Conservation (phyloP, 2,113 vertebrate genomes). For the Peucedramus taeniatus region DNA sequence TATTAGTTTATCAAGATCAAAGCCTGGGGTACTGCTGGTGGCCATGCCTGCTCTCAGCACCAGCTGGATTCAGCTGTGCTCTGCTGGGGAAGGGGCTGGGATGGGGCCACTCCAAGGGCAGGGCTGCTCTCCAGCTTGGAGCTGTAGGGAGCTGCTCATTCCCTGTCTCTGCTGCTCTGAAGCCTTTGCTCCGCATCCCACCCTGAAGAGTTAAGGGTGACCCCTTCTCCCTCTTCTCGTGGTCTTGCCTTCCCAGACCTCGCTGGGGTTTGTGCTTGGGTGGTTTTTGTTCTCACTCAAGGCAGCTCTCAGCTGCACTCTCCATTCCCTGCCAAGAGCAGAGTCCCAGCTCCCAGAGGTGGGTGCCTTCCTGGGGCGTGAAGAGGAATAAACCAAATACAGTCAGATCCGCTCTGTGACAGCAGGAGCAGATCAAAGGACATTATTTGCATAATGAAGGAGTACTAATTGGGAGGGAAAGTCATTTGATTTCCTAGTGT, state of each 20-base stretch:
- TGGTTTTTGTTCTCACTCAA: background rate
- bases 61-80: background rate
- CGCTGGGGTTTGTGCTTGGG: background rate
- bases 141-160: background rate
- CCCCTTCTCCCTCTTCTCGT: background rate
- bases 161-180: background rate
- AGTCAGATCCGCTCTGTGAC: conserved; percentile 40
- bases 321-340: background rate
- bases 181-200: background rate
- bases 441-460: conserved; percentile 61
- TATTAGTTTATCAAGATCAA: background rate
- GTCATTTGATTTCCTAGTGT: conserved; percentile 40
- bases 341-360: background rate
- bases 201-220: background rate
- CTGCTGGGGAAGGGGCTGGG: background rate
- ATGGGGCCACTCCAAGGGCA: background rate
- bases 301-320: background rate
- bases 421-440: conserved; percentile 60
- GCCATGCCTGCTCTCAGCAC: background rate
- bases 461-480: conserved; percentile 59
- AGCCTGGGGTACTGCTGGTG: background rate
- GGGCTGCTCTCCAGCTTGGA: background rate
- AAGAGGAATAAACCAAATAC: conserved; percentile 19
- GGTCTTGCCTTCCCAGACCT: background rate
- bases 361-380: background rate